Evolutionary conservation across 2,113 vertebrate species (phyloP), one percentile per base, ranked within the genome.

Genomic region (Abramis brama): DNA sequence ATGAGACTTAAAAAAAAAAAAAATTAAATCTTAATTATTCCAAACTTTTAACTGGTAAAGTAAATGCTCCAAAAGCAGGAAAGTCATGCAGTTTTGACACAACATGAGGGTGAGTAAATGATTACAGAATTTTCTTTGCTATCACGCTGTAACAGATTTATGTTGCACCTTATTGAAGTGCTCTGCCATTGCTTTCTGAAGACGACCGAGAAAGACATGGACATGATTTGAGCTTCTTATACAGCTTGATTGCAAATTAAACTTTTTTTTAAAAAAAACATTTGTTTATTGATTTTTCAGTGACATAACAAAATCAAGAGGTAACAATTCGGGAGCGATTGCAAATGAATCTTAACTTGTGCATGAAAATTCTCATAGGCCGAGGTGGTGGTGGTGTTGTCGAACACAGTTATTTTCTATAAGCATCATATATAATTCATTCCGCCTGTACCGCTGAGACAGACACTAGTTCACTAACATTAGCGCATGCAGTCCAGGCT

Each of bases 401-500:
- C 33, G 5, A 91, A 93, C 88, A 87, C 86, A 87, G 90, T 93
- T 92, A 87, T 93, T 93, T 92, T 92, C 90, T 86, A 89, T 92
- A 92, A 93, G 92, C 91, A 91, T 85, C 88, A 92, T 94, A 33
- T 74, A 93, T 92, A 91, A 93, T 94, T 92, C 84, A 94, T 71
- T 45, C 39, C 82, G 93, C 92, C 92, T 93, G 92, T 76, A 93
- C 82, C 70, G 27, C 87, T 64, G 89, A 79, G 90, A 90, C 91
- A 90, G 87, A 90, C 19, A 93, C 89, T 86, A 87, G 80, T 82
- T 4, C 86, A 83, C 19, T 15, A 71, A 80, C 52, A 23, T 57
- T 59, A 36, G 27, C 9, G 5, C 15, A 33, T 55, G 2, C 25
- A 27, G 73, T 27, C 13, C 11, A 30, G 45, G n/a, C 15, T 27